Percentiles rank a stretch among this genome's conserved stretches.
Conservation (phyloP, 1,140 invertebrate genomes). For the Varroa destructor region DNA sequence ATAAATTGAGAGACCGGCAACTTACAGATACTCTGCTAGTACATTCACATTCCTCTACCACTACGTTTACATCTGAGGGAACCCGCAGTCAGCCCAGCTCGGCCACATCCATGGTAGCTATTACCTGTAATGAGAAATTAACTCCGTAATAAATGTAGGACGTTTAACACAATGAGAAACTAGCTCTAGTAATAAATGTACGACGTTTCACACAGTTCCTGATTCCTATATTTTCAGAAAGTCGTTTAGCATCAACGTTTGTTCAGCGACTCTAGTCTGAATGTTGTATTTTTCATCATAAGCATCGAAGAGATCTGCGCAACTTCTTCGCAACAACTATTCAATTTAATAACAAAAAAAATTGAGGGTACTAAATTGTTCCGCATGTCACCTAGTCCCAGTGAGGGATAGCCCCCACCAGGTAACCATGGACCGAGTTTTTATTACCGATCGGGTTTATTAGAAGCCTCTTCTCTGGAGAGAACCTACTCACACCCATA, state of each 20-base stretch:
- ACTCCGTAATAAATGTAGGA: not conserved
- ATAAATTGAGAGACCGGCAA: too few relatives aligned
- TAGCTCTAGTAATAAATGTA: not conserved
- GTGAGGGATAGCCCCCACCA: not conserved
- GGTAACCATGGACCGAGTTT: constrained; percentile 27
- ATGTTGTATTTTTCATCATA: constrained; percentile 25
- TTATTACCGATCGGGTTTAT: constrained; percentile 1
- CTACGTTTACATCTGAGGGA: too few relatives aligned
- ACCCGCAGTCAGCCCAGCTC: too few relatives aligned
- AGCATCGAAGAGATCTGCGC: constrained; percentile 2
- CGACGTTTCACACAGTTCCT: not conserved
- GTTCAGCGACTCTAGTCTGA: constrained; percentile 28
- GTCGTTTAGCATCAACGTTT: constrained; percentile 13
- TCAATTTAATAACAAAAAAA: not conserved
- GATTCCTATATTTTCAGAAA: constrained; percentile 20
- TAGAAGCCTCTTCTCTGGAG: too few relatives aligned
- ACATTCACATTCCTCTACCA: too few relatives aligned
- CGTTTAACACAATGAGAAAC: not conserved
- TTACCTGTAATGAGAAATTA: too few relatives aligned
- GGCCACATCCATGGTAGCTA: too few relatives aligned
- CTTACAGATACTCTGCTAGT: too few relatives aligned
- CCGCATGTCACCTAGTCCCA: constrained; percentile 25
- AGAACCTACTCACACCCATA: too few relatives aligned
- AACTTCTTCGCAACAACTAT: not conserved
- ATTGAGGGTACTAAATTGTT: not conserved